Evolutionary conservation across 2,888 invertebrate species (phyloP), one percentile per base, ranked within the genome.

Genomic region (Phyllotreta striolata): DNA sequence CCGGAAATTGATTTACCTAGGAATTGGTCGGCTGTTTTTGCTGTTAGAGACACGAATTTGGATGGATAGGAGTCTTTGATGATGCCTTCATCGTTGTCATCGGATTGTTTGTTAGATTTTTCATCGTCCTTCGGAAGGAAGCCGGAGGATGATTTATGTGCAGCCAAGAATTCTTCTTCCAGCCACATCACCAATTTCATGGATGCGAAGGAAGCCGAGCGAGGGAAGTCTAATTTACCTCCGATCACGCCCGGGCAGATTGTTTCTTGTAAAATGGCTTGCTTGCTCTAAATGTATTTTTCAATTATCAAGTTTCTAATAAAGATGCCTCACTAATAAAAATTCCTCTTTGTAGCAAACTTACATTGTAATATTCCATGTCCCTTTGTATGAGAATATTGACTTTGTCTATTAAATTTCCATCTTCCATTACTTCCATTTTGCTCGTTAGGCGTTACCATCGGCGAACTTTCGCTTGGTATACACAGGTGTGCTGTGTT

Each of bases 351-450:
- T n/a, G n/a, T n/a, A 24, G 24, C 24, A 24, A 1, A 56, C 74
- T 77, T 80, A 91, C 91, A 87, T 90, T 90, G 83, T 93, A 93
- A 82, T 92, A 93, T 77, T 91, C 90, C 81, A 92, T 85, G 81
- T 93, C 93, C 63, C 93, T 84, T 82, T 93, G 91, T 63, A 93
- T 84, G 55, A 93, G 83, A 74, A 93, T 92, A 69, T 91, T 89
- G 70, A 93, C 91, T 71, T 92, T 87, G 80, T 93, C 93, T 88
- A 93, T 92, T 81, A 93, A 87, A 85, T 93, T 93, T 12, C 93
- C 93, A 86, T 93, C 93, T 87, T 93, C 93, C 84, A 93, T 92
- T 46, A 93, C 91, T 82, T 93, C 93, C 93, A 92, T 93, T 8
- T 61, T 54, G 24, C 24, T 24, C 24, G 24, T 24, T 24, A 3